A percentile compares a stretch with the other conserved stretches of the same genome.
Conservation (phyloP, 1,140 invertebrate species). For the Panonychus citri region DNA sequence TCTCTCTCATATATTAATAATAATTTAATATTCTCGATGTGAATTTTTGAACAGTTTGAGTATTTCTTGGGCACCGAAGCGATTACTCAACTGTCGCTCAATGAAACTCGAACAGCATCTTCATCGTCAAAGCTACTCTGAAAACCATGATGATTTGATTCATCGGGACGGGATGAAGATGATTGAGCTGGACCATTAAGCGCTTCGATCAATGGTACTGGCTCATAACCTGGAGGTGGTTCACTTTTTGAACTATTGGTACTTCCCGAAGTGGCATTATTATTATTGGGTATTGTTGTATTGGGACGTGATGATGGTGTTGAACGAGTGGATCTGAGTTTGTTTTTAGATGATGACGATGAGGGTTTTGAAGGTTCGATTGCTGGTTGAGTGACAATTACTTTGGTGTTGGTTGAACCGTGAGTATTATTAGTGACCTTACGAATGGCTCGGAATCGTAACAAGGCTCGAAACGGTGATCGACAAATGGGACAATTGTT, state of each 20-base stretch:
- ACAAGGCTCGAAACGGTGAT: slow-evolving; percentile 78
- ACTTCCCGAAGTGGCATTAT: background rate
- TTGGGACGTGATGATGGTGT: background rate
- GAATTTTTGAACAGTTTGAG: too few relatives aligned
- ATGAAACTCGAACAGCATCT: too few relatives aligned
- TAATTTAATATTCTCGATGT: too few relatives aligned
- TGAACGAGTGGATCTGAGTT: background rate
- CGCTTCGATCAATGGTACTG: slow-evolving; percentile 86
- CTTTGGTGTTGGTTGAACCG: too few relatives aligned
- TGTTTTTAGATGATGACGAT: too few relatives aligned
- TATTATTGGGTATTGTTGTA: background rate
- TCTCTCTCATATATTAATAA: too few relatives aligned
- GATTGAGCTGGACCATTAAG: slow-evolving; percentile 56
- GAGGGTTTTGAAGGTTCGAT: background rate
- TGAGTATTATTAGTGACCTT: background rate
- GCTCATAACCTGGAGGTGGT: slow-evolving; percentile 76
- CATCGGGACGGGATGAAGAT: background rate
- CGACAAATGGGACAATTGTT: slow-evolving; percentile 97
- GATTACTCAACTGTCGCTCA: too few relatives aligned
- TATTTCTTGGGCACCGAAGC: too few relatives aligned
- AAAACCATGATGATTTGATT: too few relatives aligned
- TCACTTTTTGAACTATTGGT: slow-evolving; percentile 24
- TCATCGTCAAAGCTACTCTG: too few relatives aligned
- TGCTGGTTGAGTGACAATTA: background rate
- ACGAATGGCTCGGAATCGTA: slow-evolving; percentile 83